phyloP scores from a whole-genome alignment of 2,113 vertebrate species.

The Malurus alboscapulatus region DNA sequence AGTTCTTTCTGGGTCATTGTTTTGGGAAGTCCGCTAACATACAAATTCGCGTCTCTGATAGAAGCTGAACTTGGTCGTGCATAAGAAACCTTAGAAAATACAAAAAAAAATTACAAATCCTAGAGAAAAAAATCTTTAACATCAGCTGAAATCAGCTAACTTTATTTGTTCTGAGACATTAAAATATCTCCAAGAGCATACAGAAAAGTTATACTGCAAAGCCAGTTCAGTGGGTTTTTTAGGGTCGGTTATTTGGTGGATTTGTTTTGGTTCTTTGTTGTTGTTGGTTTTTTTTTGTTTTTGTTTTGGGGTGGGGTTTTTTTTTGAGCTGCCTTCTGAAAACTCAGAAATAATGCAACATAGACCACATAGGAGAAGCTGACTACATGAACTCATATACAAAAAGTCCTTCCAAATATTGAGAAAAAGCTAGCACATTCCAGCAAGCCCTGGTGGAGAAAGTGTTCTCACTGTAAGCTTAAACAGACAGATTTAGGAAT shows the following conservation, averaged over 20 bases:
- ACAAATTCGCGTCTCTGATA: slow-evolving; percentile 97
- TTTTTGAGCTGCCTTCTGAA: neutral
- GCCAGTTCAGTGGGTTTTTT: neutral
- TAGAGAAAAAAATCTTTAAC: neutral
- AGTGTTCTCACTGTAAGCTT: neutral
- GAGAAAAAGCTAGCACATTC: neutral
- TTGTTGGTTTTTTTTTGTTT: too few species aligned
- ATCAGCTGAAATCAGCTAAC: neutral
- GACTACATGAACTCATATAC: neutral
- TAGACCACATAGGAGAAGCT: fast-evolving
- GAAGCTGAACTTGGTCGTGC: slow-evolving; percentile 97
- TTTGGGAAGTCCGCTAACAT: slow-evolving; percentile 96
- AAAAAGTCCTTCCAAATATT: neutral
- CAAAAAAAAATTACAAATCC: neutral
- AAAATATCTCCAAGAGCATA: neutral
- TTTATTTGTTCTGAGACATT: neutral
- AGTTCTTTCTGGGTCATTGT: slow-evolving; percentile 97
- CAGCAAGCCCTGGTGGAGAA: neutral
- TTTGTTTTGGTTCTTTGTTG: too few species aligned
- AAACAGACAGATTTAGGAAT: neutral
- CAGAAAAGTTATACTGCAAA: neutral
- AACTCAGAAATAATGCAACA: neutral
- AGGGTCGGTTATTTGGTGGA: too few species aligned
- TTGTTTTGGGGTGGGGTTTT: neutral
- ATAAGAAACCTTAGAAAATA: slow-evolving; percentile 83